Base-by-base conservation (phyloP, 2,113 vertebrate species). In the Solea senegalensis region DNA sequence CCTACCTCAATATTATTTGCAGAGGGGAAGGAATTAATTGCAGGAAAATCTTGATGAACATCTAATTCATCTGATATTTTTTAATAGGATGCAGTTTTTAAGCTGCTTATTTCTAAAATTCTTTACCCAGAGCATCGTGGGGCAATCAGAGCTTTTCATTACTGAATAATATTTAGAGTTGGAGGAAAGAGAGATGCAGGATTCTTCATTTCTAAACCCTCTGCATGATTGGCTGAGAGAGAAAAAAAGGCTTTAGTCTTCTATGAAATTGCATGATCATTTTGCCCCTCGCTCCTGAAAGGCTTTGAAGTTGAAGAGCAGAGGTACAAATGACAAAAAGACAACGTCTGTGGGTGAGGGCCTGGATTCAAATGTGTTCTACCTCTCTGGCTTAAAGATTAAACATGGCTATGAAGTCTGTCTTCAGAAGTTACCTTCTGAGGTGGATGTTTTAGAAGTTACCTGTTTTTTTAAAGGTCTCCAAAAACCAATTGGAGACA, bases 71-170 rank as follows among this genome's bases (percentile, higher is more conserved):
- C 77, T 55, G 68, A 82, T 89, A 88, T 92, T 89, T 92, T 87
- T 89, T 90, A 89, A 86, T 80, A 86, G 85, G 84, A 92, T 86
- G 86, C 81, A 2, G 13, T 85, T 86, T 69, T 71, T 57, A 50
- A 65, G 73, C 58, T 58, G 66, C 78, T 72, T 88, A 75, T 83
- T 86, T 76, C 69, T 72, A 51, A 72, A 65, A 58, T 74, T 72
- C 76, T 82, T 74, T 16, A 80, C 57, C 40, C 21, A 1, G n/a
- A 80, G 84, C 71, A 41, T 1, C 0, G 72, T 43, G 50, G 49
- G 45, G 85, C 81, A 91, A 89, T 89, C 81, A 90, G 72, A 88
- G 84, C 71, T 80, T 80, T 88, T 89, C 88, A 91, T 88, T 89
- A 87, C 53, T 21, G 69, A 80, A 75, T 78, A 64, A 85, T 85